phyloP scores from a whole-genome alignment of 2,888 invertebrate species.

The Syrphus vitripennis region DNA sequence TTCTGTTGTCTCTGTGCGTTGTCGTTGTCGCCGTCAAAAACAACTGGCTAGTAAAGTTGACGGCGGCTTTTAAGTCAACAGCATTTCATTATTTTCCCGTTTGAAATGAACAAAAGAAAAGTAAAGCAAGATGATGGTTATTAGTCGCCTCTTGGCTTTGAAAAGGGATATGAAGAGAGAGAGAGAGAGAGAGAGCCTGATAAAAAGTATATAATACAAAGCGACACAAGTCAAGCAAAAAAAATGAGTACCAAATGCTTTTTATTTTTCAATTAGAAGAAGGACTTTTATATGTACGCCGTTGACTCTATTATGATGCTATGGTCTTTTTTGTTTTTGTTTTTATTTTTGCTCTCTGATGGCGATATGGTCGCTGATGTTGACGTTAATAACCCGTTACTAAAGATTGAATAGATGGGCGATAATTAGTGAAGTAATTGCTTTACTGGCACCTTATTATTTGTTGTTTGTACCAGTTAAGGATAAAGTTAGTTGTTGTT shows the following conservation, averaged over 20 bases:
- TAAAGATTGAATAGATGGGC: slow-evolving; percentile 17
- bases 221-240: not conserved
- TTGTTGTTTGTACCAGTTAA: slow-evolving; percentile 6
- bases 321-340: not conserved
- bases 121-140: slow-evolving; percentile 4
- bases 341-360: not conserved
- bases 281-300: slow-evolving; percentile 40
- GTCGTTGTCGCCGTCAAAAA: slow-evolving; percentile 70
- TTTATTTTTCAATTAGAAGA: slow-evolving; percentile 60
- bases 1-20: slow-evolving; percentile 68
- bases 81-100: slow-evolving; percentile 67
- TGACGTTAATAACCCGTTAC: slow-evolving; percentile 34
- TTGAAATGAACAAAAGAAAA: slow-evolving; percentile 49
- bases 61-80: slow-evolving; percentile 69
- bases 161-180: not conserved
- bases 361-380: slow-evolving; percentile 2
- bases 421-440: slow-evolving; percentile 38
- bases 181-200: not conserved
- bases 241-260: not conserved
- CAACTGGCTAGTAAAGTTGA: slow-evolving; percentile 69
- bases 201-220: not conserved
- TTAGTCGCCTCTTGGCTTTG: not conserved
- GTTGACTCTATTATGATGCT: slow-evolving; percentile 19
- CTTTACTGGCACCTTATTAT: slow-evolving; percentile 43
- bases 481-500: not conserved